phyloP scores from a whole-genome alignment of 2,113 vertebrate species.

The Calidris pygmaea region DNA sequence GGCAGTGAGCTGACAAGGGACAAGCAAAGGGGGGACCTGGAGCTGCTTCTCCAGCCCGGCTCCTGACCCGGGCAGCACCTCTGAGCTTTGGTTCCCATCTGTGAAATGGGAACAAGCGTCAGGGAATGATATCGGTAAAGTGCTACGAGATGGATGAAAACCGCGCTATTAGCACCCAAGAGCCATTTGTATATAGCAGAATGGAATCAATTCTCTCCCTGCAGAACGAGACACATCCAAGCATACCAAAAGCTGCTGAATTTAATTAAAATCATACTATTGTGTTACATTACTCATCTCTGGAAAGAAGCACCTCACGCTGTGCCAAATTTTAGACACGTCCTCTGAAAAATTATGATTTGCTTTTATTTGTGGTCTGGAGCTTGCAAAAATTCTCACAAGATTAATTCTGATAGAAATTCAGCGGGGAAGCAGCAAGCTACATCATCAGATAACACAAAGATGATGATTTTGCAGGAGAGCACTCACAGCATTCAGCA shows the following conservation, averaged over 20 bases:
- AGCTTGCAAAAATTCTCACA: neutral
- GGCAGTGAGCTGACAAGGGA: neutral
- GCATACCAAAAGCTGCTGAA: constrained; percentile 50
- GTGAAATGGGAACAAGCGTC: neutral
- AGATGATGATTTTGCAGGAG: neutral
- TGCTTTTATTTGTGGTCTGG: constrained; percentile 33
- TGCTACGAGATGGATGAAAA: neutral
- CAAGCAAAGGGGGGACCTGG: neutral
- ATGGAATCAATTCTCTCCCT: neutral
- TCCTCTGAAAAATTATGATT: constrained; percentile 9
- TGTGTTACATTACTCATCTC: constrained; percentile 45
- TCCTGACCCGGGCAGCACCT: neutral
- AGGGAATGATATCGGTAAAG: neutral
- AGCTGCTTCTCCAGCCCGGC: neutral
- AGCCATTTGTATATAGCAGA: neutral
- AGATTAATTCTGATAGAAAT: constrained; percentile 15
- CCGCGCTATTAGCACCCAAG: neutral
- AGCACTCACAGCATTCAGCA: neutral
- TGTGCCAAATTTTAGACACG: neutral
- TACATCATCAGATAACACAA: neutral
- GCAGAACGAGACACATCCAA: neutral
- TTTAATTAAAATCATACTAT: constrained; percentile 38
- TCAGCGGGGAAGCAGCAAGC: neutral
- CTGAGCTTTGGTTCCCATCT: neutral
- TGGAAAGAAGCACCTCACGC: neutral